Evolutionary conservation across 2,888 invertebrate species (phyloP).

Genomic region (Nemoura dubitans): DNA sequence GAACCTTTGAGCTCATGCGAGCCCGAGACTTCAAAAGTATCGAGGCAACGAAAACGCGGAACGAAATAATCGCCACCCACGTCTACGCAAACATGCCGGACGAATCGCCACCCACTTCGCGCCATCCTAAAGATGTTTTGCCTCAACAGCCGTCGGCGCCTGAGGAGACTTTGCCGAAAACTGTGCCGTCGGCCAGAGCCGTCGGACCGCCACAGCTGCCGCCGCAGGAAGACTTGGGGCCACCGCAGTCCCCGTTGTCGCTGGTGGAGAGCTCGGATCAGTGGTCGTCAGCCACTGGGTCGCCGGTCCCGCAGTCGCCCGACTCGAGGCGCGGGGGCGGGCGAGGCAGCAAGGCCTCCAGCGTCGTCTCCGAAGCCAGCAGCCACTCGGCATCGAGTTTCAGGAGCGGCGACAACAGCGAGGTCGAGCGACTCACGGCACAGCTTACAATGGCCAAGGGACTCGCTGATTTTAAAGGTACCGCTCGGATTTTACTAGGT

Average conservation of each 20-base stretch:
- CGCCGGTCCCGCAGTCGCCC: slow-evolving; percentile 40
- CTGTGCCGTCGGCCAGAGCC: slow-evolving; percentile 26
- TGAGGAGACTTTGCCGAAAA: slow-evolving; percentile 36
- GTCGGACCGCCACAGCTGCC: background rate
- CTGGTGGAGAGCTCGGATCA: slow-evolving; percentile 44
- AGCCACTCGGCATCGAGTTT: slow-evolving; percentile 42
- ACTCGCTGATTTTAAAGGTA: slow-evolving; percentile 55
- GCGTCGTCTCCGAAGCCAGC: slow-evolving; percentile 43
- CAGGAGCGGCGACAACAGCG: slow-evolving; percentile 48
- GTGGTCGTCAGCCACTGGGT: slow-evolving; percentile 27
- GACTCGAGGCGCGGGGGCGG: slow-evolving; percentile 20
- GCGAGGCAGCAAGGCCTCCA: slow-evolving; percentile 23
- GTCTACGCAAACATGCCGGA: slow-evolving; percentile 54
- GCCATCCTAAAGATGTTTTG: slow-evolving; percentile 43
- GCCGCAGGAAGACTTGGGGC: background rate
- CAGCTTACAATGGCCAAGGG: slow-evolving; percentile 54
- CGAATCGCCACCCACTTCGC: background rate
- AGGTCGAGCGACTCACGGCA: slow-evolving; percentile 53
- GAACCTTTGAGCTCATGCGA: slow-evolving; percentile 64
- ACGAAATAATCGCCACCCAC: slow-evolving; percentile 48
- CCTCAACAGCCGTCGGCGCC: slow-evolving; percentile 44
- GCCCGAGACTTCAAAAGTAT: slow-evolving; percentile 67
- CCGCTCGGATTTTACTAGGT: background rate
- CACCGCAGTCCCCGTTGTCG: slow-evolving; percentile 40
- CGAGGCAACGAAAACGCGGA: slow-evolving; percentile 55